Evolutionary conservation across 2,888 invertebrate species (phyloP).

Genomic region (Formica aserva): DNA sequence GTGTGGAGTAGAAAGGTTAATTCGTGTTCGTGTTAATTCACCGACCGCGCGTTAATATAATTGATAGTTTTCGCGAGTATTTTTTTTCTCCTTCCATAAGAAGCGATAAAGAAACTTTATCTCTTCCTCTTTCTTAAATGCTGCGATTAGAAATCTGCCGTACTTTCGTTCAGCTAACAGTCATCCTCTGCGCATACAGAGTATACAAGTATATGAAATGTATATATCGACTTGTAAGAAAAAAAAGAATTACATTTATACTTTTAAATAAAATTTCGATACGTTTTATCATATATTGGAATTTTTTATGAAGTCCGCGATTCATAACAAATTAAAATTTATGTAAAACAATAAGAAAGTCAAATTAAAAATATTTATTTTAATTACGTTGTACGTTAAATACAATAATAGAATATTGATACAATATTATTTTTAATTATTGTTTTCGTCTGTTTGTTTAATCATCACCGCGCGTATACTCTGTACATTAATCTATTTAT

Average conservation of each 20-base stretch:
- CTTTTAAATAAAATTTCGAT: not conserved
- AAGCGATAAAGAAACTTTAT: slow-evolving; percentile 21
- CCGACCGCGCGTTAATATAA: not conserved
- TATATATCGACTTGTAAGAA: slow-evolving; percentile 17
- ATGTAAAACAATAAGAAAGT: slow-evolving; percentile 68
- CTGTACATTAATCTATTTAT: slow-evolving; percentile 84
- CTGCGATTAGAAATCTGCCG: slow-evolving; percentile 26
- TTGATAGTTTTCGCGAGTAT: not conserved
- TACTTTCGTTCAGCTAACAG: not conserved
- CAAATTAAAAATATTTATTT: slow-evolving; percentile 84
- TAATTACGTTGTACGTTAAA: slow-evolving; percentile 82
- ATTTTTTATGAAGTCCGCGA: not conserved
- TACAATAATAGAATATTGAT: slow-evolving; percentile 84
- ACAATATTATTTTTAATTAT: slow-evolving; percentile 80
- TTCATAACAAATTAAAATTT: slow-evolving; percentile 18
- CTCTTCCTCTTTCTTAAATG: not conserved
- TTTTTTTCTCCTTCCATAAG: not conserved
- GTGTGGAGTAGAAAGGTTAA: slow-evolving; percentile 52
- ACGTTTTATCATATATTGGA: not conserved
- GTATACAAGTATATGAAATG: slow-evolving; percentile 18
- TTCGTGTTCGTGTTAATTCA: slow-evolving; percentile 24
- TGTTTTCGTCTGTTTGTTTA: slow-evolving; percentile 71
- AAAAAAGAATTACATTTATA: not conserved
- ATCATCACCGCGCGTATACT: slow-evolving; percentile 79
- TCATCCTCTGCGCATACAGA: slow-evolving; percentile 8